A percentile compares a stretch with the other conserved stretches of the same genome.
These are phyloP conservation scores for Gadopsis marmoratus DNA, from an alignment of 2,797 vertebrate species.

Conservation along the genomic window DNA sequence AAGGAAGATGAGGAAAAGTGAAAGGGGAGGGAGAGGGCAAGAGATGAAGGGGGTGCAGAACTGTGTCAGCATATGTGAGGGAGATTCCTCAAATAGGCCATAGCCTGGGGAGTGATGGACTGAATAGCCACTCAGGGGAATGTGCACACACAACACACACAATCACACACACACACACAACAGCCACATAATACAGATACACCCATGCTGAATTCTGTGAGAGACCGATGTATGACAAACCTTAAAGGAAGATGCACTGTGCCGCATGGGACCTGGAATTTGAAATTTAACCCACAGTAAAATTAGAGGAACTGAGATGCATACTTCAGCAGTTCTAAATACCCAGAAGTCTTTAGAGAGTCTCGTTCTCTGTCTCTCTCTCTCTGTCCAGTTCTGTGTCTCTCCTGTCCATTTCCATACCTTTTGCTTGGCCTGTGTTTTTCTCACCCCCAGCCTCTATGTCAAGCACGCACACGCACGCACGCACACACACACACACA, in stretches of 20 bases:
- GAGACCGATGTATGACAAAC: conserved; percentile 34
- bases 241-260: conserved; percentile 62
- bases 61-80: conserved; percentile 80
- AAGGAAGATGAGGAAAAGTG: conserved; percentile 44
- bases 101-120: conserved; percentile 73
- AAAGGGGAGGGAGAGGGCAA: conserved; percentile 9
- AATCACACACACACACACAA: conserved; percentile 42
- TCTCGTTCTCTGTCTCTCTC: conserved; percentile 38
- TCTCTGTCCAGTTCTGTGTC: conserved; percentile 26
- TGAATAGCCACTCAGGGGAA: conserved; percentile 48
- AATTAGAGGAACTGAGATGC: conserved; percentile 81
- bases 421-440: not conserved
- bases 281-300: conserved; percentile 85
- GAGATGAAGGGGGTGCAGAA: conserved; percentile 44
- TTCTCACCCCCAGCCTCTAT: conserved; percentile 32
- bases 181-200: conserved; percentile 26
- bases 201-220: conserved; percentile 20
- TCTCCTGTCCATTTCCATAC: conserved; percentile 15
- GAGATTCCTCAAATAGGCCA: conserved; percentile 78
- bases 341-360: conserved; percentile 61
- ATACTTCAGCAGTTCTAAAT: conserved; percentile 80
- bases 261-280: conserved; percentile 54
- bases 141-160: conserved; percentile 27
- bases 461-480: conserved; percentile 27
- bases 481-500: conserved; percentile 9